phyloP scores from a whole-genome alignment of 2,888 invertebrate genomes.

The Rhingia campestris region DNA sequence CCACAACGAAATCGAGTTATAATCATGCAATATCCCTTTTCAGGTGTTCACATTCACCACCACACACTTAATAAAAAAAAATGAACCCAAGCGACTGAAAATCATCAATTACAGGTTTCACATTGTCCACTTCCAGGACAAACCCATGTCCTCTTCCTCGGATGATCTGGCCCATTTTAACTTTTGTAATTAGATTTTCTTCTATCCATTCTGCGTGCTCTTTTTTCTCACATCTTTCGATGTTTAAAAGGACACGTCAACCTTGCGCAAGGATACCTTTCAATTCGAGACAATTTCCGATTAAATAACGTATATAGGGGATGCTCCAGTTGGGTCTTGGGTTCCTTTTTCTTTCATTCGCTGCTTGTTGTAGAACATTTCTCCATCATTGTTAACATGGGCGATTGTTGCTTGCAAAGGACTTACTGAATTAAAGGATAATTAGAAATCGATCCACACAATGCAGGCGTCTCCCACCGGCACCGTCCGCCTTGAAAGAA shows the following conservation, averaged over 20 bases:
- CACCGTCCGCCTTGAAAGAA: neutral
- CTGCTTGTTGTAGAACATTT: conserved; percentile 12
- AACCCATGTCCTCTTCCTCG: conserved; percentile 24
- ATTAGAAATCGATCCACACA: conserved; percentile 61
- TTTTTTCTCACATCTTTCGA: conserved; percentile 1
- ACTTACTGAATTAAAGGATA: conserved; percentile 50
- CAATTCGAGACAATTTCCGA: conserved; percentile 61
- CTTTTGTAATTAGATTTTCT: conserved; percentile 65
- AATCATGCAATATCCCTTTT: conserved; percentile 69
- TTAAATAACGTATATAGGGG: conserved; percentile 46
- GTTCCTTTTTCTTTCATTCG: neutral
- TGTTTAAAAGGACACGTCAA: conserved; percentile 44
- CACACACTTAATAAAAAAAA: conserved; percentile 50
- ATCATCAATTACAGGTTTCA: conserved; percentile 70
- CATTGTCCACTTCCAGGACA: conserved; percentile 40
- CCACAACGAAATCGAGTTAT: conserved; percentile 42
- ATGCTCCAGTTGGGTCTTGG: neutral
- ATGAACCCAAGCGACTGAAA: conserved; percentile 33
- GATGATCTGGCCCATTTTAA: conserved; percentile 56
- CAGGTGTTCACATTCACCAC: conserved; percentile 62
- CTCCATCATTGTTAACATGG: conserved; percentile 20
- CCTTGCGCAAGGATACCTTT: conserved; percentile 37
- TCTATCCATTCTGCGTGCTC: neutral
- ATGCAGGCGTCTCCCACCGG: neutral
- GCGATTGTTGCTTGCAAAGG: conserved; percentile 32